These are phyloP conservation scores for Perca fluviatilis DNA, from an alignment of 2,113 vertebrate species.

Conservation along the genomic window DNA sequence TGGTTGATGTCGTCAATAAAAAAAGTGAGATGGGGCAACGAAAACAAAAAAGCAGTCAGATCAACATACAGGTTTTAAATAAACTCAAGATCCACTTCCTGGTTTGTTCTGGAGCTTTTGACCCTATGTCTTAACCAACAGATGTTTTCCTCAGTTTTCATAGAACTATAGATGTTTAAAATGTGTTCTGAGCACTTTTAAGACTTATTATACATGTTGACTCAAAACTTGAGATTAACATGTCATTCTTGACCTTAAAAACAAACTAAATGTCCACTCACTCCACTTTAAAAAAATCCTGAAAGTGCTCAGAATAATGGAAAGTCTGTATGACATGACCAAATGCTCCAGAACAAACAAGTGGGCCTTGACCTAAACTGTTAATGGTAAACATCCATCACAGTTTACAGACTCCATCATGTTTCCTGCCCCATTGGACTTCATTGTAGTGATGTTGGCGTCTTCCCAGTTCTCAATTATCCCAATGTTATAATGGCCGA, in stretches of 20 bases:
- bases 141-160: not conserved
- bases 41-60: not conserved
- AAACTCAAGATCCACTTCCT: not conserved
- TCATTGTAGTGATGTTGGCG: not conserved
- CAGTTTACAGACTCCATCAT: not conserved
- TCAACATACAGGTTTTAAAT: not conserved
- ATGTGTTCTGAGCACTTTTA: not conserved
- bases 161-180: not conserved
- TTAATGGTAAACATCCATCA: not conserved
- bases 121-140: not conserved
- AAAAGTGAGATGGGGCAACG: not conserved
- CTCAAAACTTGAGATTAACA: not conserved
- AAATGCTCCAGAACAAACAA: not conserved
- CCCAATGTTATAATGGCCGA: not conserved
- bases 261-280: not conserved
- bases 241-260: not conserved
- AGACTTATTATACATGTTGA: not conserved
- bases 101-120: not conserved
- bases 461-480: conserved; percentile 14
- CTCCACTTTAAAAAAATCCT: not conserved
- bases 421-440: conserved; percentile 3
- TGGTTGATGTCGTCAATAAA: not conserved
- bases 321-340: not conserved
- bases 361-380: not conserved
- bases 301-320: not conserved